These are phyloP conservation scores for Diabrotica balteata DNA, from an alignment of 2,888 invertebrate genomes.

Conservation along the genomic window DNA sequence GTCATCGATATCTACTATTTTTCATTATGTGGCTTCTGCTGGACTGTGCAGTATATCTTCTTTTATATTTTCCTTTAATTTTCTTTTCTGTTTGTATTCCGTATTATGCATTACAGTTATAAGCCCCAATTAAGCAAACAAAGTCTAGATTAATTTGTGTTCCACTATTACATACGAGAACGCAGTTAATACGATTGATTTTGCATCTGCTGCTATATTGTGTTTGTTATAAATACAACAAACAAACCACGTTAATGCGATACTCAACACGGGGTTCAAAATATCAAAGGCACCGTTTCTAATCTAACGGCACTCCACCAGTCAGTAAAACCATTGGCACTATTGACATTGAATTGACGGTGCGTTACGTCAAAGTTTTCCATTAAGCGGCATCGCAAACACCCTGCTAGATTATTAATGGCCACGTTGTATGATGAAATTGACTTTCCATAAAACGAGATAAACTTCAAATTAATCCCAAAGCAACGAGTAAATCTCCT, in stretches of 20 bases:
- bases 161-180: no score
- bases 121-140: no score
- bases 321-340: constrained; percentile 2
- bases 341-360: constrained; percentile 50
- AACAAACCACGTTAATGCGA: not conserved
- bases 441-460: constrained; percentile 50
- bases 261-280: not conserved
- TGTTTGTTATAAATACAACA: no score
- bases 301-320: not conserved
- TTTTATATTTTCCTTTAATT: no score
- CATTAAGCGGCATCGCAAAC: constrained; percentile 54
- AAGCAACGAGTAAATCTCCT: constrained; percentile 38
- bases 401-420: constrained; percentile 55
- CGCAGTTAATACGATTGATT: no score
- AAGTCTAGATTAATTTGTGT: no score
- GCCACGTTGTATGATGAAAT: constrained; percentile 52
- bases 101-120: no score
- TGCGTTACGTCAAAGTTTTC: constrained; percentile 51
- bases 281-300: constrained; percentile 3
- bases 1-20: no score
- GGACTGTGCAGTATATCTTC: no score
- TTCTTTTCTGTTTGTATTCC: no score
- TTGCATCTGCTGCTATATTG: no score
- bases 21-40: no score
- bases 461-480: constrained; percentile 44